Percentiles rank a stretch among this genome's conserved stretches.
phyloP scores from a whole-genome alignment of 2,888 invertebrate species.

The Thumatha senex region DNA sequence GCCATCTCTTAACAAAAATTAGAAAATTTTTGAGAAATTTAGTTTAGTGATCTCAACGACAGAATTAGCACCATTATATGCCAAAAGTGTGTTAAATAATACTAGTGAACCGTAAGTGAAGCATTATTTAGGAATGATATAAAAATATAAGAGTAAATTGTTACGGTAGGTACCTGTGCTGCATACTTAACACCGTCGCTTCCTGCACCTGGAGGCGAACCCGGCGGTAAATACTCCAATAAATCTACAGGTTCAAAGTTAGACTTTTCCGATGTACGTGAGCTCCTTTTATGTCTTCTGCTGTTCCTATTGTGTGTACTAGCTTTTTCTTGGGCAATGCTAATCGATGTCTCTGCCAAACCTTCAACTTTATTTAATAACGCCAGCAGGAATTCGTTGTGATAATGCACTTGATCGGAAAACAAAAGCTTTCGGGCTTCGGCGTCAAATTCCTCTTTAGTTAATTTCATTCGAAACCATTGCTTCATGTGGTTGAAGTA shows the following conservation, averaged over 20 bases:
- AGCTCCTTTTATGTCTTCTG: slow-evolving; percentile 79
- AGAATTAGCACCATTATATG: no score
- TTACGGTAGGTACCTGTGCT: slow-evolving; percentile 55
- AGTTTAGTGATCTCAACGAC: no score
- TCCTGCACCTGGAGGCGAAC: slow-evolving; percentile 79
- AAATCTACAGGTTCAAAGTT: slow-evolving; percentile 85
- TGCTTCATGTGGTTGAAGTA: slow-evolving; percentile 89
- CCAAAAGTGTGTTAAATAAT: no score
- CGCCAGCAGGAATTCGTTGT: slow-evolving; percentile 93
- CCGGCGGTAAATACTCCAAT: slow-evolving; percentile 82
- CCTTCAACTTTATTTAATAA: slow-evolving; percentile 89
- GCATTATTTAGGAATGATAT: no score
- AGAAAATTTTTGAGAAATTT: no score
- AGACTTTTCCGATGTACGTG: slow-evolving; percentile 82
- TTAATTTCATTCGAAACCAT: slow-evolving; percentile 89
- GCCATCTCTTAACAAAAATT: no score
- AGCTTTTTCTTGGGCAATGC: slow-evolving; percentile 71
- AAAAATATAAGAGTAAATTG: no score
- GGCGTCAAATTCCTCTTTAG: slow-evolving; percentile 92
- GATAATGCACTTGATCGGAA: slow-evolving; percentile 89
- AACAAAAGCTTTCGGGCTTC: slow-evolving; percentile 90
- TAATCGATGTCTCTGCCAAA: slow-evolving; percentile 70
- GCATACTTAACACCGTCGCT: slow-evolving; percentile 79
- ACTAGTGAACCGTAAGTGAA: no score
- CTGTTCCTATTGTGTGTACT: slow-evolving; percentile 69